Evolutionary conservation across 2,888 invertebrate species (phyloP).

Genomic region (Sinhomidia bicolor): DNA sequence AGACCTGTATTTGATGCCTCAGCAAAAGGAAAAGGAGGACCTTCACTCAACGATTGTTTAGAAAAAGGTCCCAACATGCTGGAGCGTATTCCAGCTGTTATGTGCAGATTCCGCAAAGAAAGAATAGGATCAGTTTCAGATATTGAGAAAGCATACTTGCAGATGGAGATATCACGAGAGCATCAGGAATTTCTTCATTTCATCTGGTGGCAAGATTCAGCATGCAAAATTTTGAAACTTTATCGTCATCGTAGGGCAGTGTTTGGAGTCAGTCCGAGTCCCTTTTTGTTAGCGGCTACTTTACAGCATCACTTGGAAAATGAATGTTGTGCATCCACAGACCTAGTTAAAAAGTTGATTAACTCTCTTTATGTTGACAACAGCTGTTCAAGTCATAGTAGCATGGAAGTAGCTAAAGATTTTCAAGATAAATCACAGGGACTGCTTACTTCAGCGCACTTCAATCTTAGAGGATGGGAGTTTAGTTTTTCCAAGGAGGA

Average conservation of each 20-base stretch:
- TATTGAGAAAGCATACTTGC: not conserved
- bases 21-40: not conserved
- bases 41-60: constrained; percentile 72
- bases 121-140: not conserved
- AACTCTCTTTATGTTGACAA: not conserved
- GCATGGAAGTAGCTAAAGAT: not conserved
- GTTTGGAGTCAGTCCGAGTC: not conserved
- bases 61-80: not conserved
- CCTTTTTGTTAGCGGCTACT: not conserved
- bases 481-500: not conserved
- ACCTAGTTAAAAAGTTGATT: not conserved
- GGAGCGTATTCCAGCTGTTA: not conserved
- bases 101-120: not conserved
- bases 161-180: not conserved
- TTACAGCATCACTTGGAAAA: not conserved
- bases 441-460: not conserved
- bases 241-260: not conserved
- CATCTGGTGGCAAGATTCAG: not conserved
- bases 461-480: constrained; percentile 21
- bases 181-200: not conserved
- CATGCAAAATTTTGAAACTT: not conserved
- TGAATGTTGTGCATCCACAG: not conserved
- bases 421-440: not conserved
- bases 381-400: too few relatives aligned
- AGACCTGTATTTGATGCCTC: constrained; percentile 16